These are phyloP conservation scores for Ostrea denselamellosa DNA, from an alignment of 1,140 invertebrate genomes.

Conservation along the genomic window DNA sequence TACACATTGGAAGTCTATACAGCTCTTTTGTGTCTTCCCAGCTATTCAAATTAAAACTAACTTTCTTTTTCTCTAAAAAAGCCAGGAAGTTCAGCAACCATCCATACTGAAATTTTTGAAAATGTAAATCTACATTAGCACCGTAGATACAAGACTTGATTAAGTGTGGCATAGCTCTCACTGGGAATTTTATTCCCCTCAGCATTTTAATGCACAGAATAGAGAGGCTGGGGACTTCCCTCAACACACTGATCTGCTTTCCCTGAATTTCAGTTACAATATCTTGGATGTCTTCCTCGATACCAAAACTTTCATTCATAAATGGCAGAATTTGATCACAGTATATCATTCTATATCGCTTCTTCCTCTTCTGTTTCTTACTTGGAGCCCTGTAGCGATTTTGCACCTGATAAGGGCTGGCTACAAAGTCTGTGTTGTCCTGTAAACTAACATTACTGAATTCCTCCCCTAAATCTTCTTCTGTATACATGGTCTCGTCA, in stretches of 20 bases:
- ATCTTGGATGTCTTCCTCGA: slow-evolving; percentile 7
- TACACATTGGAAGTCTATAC: background rate
- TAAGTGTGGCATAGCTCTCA: background rate
- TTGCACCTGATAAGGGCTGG: background rate
- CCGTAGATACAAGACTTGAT: background rate
- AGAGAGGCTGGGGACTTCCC: background rate
- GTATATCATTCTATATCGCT: background rate
- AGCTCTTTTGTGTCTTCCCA: too few species aligned
- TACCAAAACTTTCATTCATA: background rate
- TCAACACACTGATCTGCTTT: background rate
- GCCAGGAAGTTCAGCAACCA: slow-evolving; percentile 2
- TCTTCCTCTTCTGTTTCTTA: slow-evolving; percentile 41
- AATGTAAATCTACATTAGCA: background rate
- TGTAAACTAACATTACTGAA: background rate
- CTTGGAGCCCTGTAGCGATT: slow-evolving; percentile 1
- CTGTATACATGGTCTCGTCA: background rate
- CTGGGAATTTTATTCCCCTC: slow-evolving; percentile 18
- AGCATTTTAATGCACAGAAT: background rate
- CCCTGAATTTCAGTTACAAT: slow-evolving; percentile 13
- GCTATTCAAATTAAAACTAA: background rate
- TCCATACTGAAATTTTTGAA: slow-evolving; percentile 19
- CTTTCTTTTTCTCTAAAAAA: background rate
- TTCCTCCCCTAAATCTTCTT: background rate
- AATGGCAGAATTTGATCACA: slow-evolving; percentile 20
- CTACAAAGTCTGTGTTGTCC: background rate